Base-by-base conservation (phyloP, 1,140 invertebrate genomes). In the Telenomus remus region DNA sequence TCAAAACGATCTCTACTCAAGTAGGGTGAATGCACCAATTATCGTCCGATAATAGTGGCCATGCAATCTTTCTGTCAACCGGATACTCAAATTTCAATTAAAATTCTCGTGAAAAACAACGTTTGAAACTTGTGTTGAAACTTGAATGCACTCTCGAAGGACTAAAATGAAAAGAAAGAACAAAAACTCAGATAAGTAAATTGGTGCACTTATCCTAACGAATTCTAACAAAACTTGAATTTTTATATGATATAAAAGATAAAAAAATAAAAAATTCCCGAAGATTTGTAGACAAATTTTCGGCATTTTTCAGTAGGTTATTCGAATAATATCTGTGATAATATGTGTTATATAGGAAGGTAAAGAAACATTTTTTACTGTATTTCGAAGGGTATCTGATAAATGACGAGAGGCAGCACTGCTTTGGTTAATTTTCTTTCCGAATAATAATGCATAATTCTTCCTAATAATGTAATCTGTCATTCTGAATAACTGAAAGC, bases 271-370 rank as follows among this genome's bases (percentile, higher is more conserved):
- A 37, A 73, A n/a, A 12, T 44, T 9, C 11, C 10, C 37, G 42
- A 50, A 66, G 56, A 66, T 61, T 74, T 66, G 61, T 61, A 55
- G 56, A 61, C 11, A 12, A 7, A 11, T 13, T 10, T 13, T 44
- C 12, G 43, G 13, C 11, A 12, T 12, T 68, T 61, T 68, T 68
- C 47, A 43, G 53, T 74, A 63, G 63, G 50, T 43, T 74, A 63
- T 74, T 68, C 63, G 39, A 74, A 74, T 65, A 48, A 66, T 63
- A 68, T 74, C 71, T 74, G 71, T 74, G 71, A 74, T 74, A 74
- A 74, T 63, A 74, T 74, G 13, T 39, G 71, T 66, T 74, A 74
- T 66, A 74, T 68, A 68, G 57, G 49, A 27, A 13, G 1, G 27
- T 65, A 56, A 65, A 60, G 27, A 4, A 12, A 50, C 53, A 57